Evolutionary conservation across 2,113 vertebrate species (phyloP), one percentile per base, ranked within the genome.

Genomic region (Caracal caracal): DNA sequence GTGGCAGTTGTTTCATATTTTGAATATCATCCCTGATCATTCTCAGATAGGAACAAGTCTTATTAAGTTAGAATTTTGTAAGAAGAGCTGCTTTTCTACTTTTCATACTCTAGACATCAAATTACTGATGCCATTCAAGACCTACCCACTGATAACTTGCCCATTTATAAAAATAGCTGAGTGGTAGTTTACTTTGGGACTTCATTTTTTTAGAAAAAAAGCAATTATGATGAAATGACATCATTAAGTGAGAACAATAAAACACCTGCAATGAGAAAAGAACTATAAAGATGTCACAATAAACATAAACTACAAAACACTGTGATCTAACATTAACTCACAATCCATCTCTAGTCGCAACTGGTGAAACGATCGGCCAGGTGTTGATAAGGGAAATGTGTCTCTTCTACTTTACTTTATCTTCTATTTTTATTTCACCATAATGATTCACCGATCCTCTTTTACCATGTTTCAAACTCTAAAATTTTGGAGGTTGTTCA

Each of bases 361-460:
- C 22, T n/a, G 40, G 4, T 56, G 15, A 66, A 83, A 35, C 5
- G 37, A 49, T 79, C 24, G 43, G 16, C 13, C 30, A 35, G n/a
- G 11, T 75, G 10, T 87, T 37, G 40, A 10, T 90, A 68, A 87
- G 43, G 22, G 1, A 85, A 78, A 65, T 76, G 2, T 28, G 19
- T 49, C 33, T 83, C 51, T 94, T 86, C 24, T 40, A 61, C 6
- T 65, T 28, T 89, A 37, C 6, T 65, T 28, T 89, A 47, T 47
- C 26, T 81, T 1, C 6, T 71, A 7, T 78, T 95, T 92, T 97
- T 13, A 84, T 89, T 79, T 97, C 17, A 47, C 28, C 86, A 93
- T 61, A 19, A 51, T 92, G 6, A 95, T 76, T 76, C 12, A 51
- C 43, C 30, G 8, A 81, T 35, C 37, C 26, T 96, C 43, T 76